phyloP scores from a whole-genome alignment of 1,140 invertebrate species.

The Ephestia elutella region DNA sequence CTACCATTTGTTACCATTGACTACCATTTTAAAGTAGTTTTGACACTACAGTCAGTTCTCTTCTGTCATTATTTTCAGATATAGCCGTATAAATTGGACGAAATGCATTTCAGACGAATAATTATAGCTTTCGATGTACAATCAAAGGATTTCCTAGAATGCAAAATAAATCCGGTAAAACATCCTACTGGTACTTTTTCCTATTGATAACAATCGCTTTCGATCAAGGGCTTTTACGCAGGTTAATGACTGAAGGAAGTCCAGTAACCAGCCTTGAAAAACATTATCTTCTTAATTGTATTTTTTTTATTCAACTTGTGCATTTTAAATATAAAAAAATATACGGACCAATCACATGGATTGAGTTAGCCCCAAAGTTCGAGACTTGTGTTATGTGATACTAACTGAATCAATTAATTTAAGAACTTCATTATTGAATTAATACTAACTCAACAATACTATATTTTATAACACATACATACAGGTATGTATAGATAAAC shows the following conservation, averaged over 20 bases:
- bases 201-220: not conserved
- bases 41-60: too few relatives aligned
- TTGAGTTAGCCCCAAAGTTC: too few relatives aligned
- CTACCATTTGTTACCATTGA: too few relatives aligned
- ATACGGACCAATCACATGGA: too few relatives aligned
- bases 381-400: too few relatives aligned
- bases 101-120: slow-evolving; percentile 1
- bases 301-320: not conserved
- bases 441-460: too few relatives aligned
- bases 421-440: too few relatives aligned
- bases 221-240: not conserved
- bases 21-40: too few relatives aligned
- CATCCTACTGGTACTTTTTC: slow-evolving; percentile 10
- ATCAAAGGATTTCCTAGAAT: slow-evolving; percentile 19
- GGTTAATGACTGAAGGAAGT: not conserved
- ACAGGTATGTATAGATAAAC: too few relatives aligned
- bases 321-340: too few relatives aligned
- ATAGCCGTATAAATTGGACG: not conserved
- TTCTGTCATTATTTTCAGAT: not conserved
- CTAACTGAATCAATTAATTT: too few relatives aligned
- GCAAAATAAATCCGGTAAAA: slow-evolving; percentile 12
- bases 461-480: too few relatives aligned
- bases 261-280: not conserved
- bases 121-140: slow-evolving; percentile 8
- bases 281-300: not conserved